Evolutionary conservation across 2,113 vertebrate species (phyloP).

Genomic region (Sander lucioperca): DNA sequence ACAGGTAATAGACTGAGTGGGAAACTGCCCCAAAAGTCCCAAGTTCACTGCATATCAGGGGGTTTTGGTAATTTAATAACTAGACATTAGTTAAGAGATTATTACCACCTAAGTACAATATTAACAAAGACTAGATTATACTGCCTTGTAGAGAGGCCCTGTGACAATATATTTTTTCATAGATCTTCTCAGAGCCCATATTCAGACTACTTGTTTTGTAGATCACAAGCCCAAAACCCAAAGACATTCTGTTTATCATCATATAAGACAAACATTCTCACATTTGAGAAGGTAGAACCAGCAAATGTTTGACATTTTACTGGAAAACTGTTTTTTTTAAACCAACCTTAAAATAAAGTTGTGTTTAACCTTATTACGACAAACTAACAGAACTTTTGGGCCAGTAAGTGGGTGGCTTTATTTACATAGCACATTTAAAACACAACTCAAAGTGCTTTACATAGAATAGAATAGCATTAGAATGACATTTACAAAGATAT

Average conservation of each 20-base stretch:
- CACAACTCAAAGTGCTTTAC: background rate
- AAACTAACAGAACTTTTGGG: background rate
- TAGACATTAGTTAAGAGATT: background rate
- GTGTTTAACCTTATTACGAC: background rate
- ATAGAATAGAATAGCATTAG: background rate
- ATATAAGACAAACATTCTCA: background rate
- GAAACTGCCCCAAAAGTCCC: no score
- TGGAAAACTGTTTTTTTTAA: background rate
- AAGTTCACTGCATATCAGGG: background rate
- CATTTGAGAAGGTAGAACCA: background rate
- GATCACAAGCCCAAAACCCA: background rate
- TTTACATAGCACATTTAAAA: background rate
- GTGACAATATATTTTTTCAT: background rate
- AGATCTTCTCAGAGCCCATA: background rate
- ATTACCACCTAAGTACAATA: background rate
- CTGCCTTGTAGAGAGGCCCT: background rate
- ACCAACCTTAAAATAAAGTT: background rate
- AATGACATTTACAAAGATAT: background rate
- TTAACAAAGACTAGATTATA: background rate
- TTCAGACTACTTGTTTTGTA: background rate
- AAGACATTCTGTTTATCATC: background rate
- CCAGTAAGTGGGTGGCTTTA: background rate
- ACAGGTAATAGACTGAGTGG: background rate
- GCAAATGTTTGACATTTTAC: background rate
- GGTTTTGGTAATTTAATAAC: background rate